These are phyloP conservation scores for Kryptolebias marmoratus DNA, from an alignment of 2,113 vertebrate genomes.

Conservation along the genomic window DNA sequence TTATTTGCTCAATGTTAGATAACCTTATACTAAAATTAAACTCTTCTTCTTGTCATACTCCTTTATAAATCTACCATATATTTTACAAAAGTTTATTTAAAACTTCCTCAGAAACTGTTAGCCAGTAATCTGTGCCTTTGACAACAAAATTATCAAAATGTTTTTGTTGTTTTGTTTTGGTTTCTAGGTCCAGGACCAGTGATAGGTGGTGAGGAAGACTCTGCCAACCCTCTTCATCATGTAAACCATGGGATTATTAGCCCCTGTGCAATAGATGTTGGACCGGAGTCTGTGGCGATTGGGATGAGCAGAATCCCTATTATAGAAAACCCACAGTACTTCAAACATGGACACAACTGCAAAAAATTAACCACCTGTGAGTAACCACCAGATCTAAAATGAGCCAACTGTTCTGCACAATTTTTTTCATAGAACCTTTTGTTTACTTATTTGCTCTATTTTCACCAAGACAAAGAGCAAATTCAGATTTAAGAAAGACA, in stretches of 20 bases:
- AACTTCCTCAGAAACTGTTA: no score
- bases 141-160: neutral
- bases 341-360: constrained; percentile 94
- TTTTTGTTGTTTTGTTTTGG: neutral
- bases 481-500: no score
- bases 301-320: constrained; percentile 96
- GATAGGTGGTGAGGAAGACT: constrained; percentile 96
- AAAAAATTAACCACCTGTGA: constrained; percentile 95
- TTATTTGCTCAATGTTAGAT: no score
- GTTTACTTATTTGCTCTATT: no score
- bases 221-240: constrained; percentile 93
- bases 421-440: neutral
- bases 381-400: constrained; percentile 59
- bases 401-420: neutral
- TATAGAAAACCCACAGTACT: constrained; percentile 98
- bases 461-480: no score
- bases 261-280: constrained; percentile 86
- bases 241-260: constrained; percentile 95
- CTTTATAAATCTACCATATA: no score
- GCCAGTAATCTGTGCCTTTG: no score
- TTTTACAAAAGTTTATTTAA: no score
- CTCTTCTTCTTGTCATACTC: no score
- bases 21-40: no score
- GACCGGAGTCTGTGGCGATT: constrained; percentile 91
- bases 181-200: constrained; percentile 91